Evolutionary conservation across 2,113 vertebrate species (phyloP).

Genomic region (Bos javanicus): DNA sequence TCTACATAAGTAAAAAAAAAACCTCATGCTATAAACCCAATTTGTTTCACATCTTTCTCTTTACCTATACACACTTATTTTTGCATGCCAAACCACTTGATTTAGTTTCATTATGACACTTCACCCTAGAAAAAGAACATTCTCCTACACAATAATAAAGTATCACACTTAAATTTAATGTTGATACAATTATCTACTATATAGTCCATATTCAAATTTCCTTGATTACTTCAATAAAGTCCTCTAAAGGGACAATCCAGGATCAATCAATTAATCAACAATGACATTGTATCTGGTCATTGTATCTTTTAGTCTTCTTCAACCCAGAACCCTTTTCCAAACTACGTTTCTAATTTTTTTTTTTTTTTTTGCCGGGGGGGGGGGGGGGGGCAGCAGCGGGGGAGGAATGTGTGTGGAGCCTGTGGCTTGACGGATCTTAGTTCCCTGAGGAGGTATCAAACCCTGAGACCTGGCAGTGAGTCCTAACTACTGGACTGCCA

Average conservation of each 20-base stretch:
- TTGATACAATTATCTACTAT: background rate
- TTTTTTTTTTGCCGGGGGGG: background rate
- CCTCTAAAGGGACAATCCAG: background rate
- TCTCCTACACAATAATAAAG: background rate
- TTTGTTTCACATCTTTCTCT: conserved; percentile 12
- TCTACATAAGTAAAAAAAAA: background rate
- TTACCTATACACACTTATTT: background rate
- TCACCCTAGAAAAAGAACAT: background rate
- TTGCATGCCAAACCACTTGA: background rate
- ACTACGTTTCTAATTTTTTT: background rate
- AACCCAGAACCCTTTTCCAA: background rate
- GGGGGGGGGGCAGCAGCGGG: fast-evolving
- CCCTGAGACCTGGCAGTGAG: background rate
- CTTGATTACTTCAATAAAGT: background rate
- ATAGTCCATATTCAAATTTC: background rate
- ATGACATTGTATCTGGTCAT: background rate
- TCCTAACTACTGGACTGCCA: background rate
- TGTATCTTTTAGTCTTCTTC: background rate
- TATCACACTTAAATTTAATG: conserved; percentile 6
- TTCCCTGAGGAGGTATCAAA: background rate
- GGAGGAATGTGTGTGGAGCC: background rate
- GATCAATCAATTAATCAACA: conserved; percentile 23
- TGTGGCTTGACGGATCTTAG: background rate
- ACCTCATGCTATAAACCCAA: background rate
- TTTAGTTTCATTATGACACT: background rate